Evolutionary conservation across 2,113 vertebrate genomes (phyloP), one percentile per base, ranked within the genome.

Genomic region (Phyllostomus hastatus): DNA sequence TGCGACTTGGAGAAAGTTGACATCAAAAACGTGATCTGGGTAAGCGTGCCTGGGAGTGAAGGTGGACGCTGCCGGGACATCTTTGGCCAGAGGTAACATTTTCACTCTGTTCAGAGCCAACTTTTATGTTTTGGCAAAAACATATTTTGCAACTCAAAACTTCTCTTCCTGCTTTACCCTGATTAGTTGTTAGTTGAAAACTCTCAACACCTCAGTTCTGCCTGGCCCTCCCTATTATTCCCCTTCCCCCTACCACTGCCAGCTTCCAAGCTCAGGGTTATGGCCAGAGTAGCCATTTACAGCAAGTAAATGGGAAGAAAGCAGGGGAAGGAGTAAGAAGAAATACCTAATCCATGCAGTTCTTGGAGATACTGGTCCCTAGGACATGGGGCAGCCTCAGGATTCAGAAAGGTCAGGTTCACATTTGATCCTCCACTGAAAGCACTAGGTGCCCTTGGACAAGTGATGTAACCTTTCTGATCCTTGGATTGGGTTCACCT

Each of bases 361-460:
- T 5, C 22, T 43, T 2, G 1, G 46, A 41, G 82, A 19, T 3
- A 4, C 4, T 24, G 84, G 1, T 84, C 61, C 67, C 12, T 0
- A 0, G 46, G 59, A 26, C 43, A 0, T 0, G 3, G 31, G 7
- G 2, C n/a, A 0, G 26, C 22, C 3, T n/a, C 2, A 2, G 70
- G 19, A 35, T 4, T 38, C 50, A 61, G 64, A 43, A 48, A 0
- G 4, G 10, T 75, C 10, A 6, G 10, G 10, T 46, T 88, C 52
- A 24, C 52, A 26, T 48, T 70, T 1, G 19, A 26, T 12, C 59
- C 19, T 48, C 5, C 0, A 16, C 17, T 1, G 70, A n/a, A 91
- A 50, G 81, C 16, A 15, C 38, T 46, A 26, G 38, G 79, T 80
- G 50, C 70, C n/a, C 17, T 76, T 19, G 38, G 20, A 52, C 59